Conservation (phyloP, 2,797 vertebrate genomes). For the Sphaeramia orbicularis region DNA sequence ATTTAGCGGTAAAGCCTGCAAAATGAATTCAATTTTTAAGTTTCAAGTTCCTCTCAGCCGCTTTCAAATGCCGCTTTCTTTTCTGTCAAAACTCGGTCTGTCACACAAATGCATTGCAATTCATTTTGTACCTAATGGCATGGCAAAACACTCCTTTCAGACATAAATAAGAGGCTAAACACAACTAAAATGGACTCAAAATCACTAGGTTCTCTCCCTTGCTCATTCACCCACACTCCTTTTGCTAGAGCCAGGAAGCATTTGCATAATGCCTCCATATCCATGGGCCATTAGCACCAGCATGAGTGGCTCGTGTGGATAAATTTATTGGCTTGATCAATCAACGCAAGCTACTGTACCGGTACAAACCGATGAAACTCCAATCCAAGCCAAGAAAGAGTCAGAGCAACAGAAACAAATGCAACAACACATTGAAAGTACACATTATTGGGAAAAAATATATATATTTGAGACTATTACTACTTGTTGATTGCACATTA, state of each 20-base stretch:
- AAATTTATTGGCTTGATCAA: slow-evolving; percentile 74
- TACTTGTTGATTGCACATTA: slow-evolving; percentile 1
- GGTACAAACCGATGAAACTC: slow-evolving; percentile 21
- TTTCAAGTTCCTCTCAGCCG: background rate
- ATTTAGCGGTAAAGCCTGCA: background rate
- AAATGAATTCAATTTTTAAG: slow-evolving; percentile 10
- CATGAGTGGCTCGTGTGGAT: slow-evolving; percentile 66
- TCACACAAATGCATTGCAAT: slow-evolving; percentile 23
- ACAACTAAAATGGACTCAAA: slow-evolving; percentile 62
- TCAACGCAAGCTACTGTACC: slow-evolving; percentile 62
- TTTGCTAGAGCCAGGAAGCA: slow-evolving; percentile 38
- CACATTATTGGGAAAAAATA: slow-evolving; percentile 7
- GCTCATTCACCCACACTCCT: slow-evolving; percentile 49
- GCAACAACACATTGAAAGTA: background rate
- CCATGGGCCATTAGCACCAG: slow-evolving; percentile 72
- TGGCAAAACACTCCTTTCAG: slow-evolving; percentile 49
- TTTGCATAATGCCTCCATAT: slow-evolving; percentile 78
- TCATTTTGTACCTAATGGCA: slow-evolving; percentile 58
- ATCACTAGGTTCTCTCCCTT: slow-evolving; percentile 51
- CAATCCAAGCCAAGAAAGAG: slow-evolving; percentile 8
- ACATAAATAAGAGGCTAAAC: slow-evolving; percentile 59
- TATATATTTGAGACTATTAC: background rate
- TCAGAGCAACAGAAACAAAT: background rate
- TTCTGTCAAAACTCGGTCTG: slow-evolving; percentile 2
- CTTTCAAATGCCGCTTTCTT: background rate